Base-by-base conservation (phyloP, 2,113 vertebrate species). In the Neolamprologus devosi region DNA sequence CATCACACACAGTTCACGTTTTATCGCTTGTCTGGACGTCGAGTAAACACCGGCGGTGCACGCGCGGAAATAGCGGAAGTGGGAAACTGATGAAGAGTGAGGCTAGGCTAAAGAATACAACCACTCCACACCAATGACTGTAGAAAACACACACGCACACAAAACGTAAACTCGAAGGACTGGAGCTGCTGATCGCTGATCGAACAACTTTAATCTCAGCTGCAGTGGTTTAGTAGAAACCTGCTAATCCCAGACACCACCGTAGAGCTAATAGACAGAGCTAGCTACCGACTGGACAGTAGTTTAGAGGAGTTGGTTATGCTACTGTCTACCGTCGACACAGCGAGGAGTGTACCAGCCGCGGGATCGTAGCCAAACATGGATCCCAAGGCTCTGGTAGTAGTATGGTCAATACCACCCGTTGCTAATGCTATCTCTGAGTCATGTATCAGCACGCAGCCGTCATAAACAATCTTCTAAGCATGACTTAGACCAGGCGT, bases 1-100 rank as follows among this genome's bases (percentile, higher is more conserved):
- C 51, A 1, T 54, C n/a, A 21, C 0, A 54, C n/a, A 54, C 51
- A 53, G 51, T 54, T 54, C 51, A 54, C 51, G 0, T 54, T 54
- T 54, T 21, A 54, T 12, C n/a, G n/a, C 5, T 21, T 0, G 51
- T 54, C 8, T 0, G n/a, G 51, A 54, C 5, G 5, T 54, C 51
- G 51, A 54, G n/a, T 21, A 54, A 54, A 54, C n/a, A 1, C 51
- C 9, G 51, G n/a, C 51, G 5, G n/a, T 21, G 51, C 51, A 54
- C 51, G 51, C n/a, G 51, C 51, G 51, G 51, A 54, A 54, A 54
- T 54, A 54, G n/a, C 10, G 51, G 51, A 12, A 54, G n/a, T 21
- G n/a, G 51, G 51, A 54, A 54, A 54, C 5, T 3, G 51, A 54
- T 21, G 51, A 54, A 54, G 51, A 54, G n/a, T 54, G n/a, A 11